Evolutionary conservation across 2,888 invertebrate species (phyloP), one percentile per base, ranked within the genome.

Genomic region (Diachrysia chrysitis): DNA sequence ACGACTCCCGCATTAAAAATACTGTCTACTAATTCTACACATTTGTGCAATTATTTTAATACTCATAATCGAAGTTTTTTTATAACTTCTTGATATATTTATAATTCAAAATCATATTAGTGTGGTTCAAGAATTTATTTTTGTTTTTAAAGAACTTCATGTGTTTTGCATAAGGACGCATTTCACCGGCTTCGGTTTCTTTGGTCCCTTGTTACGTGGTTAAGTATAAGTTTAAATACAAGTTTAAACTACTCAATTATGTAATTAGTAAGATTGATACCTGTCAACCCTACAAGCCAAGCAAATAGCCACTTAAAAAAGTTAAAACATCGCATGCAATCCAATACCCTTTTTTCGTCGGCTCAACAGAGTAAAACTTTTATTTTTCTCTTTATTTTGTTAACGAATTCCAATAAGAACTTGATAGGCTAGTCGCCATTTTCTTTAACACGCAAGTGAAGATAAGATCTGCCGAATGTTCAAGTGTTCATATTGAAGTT

Each of bases 381-480:
- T 74, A 72, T 54, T 19, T 2, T 32, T n/a, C 2, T 25, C 25
- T 62, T 58, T 54, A 17, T 48, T 46, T 64, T 61, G 2, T 3
- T 48, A 60, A 37, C 35, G 58, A 37, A 68, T n/a, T 63, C 46
- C 19, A 37, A 63, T 61, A 70, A 79, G 73, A 76, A 73, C 58
- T 58, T 59, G 75, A 56, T 62, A 78, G 48, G 56, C 63, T 73
- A 62, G 56, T 25, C 63, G n/a, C 56, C 17, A 74, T 69, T 76
- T 72, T 69, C 66, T 66, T 72, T 46, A 21, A 63, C 76, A 68
- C 62, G 69, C 72, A 58, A 51, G 16, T 46, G 56, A 29, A 62
- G 76, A 79, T 76, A 65, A 73, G 23, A 78, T 64, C 70, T 32
- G 23, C 58, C 46, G 23, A 69, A 78, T 63, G 54, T 58, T 51